Evolutionary conservation across 2,797 vertebrate genomes (phyloP), one percentile per base, ranked within the genome.

Genomic region (Austrolebias charrua): DNA sequence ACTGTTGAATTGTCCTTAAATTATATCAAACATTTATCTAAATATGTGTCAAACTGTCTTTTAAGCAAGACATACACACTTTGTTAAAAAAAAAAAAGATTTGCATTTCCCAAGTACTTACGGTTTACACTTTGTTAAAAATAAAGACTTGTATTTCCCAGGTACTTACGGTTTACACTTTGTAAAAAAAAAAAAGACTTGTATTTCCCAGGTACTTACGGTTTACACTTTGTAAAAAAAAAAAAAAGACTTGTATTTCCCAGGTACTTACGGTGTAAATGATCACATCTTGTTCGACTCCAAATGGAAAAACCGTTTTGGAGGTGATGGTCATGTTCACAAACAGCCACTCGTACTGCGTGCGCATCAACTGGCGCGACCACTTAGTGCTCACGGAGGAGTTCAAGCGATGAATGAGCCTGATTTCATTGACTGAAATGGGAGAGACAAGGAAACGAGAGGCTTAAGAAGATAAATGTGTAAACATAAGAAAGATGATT

Each of bases 301-400:
- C 0, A n/a, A 50, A 15, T 29, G 38, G 45, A 0, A 4, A 2
- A 1, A 13, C 11, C 0, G 38, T 64, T 55, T 13, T n/a, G 3
- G 15, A 31, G 1, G 24, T 15, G 24, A 86, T 60, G 0, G 43
- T 69, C 48, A 90, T 71, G 62, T 57, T 46, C 24, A 87, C 14
- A 58, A 90, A 88, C 43, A 85, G n/a, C 89, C 90, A 91, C 73
- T 91, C 88, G 2, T 84, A 82, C 71, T 86, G 73, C 0, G 71
- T 74, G 31, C 52, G 46, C 67, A 89, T 70, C 33, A 73, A 7
- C 1, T 76, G 6, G 1, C 12, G 48, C 24, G 80, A 72, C 48
- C 44, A 64, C 2, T 58, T 9, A 0, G 60, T 61, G 18, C 42
- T 55, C 4, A 42, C 1, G 1, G 69, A 55, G 13, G 53, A 55